Conservation (phyloP, 2,797 vertebrate genomes). For the Lates japonicus region DNA sequence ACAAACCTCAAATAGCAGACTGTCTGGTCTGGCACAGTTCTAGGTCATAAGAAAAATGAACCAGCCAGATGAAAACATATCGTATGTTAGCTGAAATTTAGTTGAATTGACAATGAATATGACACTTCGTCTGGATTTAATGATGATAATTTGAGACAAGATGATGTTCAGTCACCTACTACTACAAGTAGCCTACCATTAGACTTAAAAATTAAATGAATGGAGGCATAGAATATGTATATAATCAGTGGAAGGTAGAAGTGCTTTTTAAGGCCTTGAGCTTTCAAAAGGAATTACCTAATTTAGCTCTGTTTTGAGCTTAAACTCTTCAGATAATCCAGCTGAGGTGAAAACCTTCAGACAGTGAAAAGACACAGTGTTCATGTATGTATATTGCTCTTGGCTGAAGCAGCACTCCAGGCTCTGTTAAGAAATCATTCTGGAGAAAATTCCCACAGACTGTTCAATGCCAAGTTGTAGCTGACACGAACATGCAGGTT, state of each 20-base stretch:
- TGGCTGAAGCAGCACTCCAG: conserved; percentile 36
- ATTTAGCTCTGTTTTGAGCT: conserved; percentile 10
- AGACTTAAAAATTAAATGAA: conserved; percentile 20
- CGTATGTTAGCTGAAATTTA: conserved; percentile 21
- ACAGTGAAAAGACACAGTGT: conserved; percentile 39
- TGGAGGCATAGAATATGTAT: not conserved
- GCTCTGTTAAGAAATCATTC: conserved; percentile 34
- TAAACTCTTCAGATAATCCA: conserved; percentile 18
- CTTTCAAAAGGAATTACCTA: conserved; percentile 16
- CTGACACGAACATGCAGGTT: conserved; percentile 40
- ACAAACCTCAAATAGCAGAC: conserved; percentile 51
- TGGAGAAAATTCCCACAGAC: conserved; percentile 49
- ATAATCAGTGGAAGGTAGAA: conserved; percentile 26
- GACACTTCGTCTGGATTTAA: conserved; percentile 30
- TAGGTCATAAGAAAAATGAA: conserved; percentile 34
- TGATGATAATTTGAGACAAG: conserved; percentile 37
- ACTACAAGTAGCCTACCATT: conserved; percentile 11
- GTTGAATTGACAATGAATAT: conserved; percentile 26
- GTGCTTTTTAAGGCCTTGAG: conserved; percentile 19
- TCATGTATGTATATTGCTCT: conserved; percentile 47
- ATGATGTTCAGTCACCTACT: conserved; percentile 18
- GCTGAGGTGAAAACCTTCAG: conserved; percentile 23
- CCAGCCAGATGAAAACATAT: conserved; percentile 19
- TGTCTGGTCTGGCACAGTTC: conserved; percentile 37
- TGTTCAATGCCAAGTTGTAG: conserved; percentile 40